Conservation (phyloP, 2,113 vertebrate genomes). For the Eclectus roratus region DNA sequence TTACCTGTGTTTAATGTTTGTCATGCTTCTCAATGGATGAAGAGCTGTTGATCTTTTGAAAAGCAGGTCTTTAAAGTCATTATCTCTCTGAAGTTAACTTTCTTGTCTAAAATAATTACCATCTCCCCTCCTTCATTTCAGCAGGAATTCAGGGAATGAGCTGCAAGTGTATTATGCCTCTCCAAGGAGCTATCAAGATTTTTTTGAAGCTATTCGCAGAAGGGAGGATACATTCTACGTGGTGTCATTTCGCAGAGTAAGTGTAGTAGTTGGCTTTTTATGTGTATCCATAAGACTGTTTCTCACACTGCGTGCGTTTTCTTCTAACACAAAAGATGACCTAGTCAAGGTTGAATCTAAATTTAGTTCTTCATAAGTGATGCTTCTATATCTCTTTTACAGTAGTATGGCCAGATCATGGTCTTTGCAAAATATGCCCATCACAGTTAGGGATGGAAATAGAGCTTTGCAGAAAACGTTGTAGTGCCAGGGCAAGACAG, state of each 20-base stretch:
- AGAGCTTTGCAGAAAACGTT: not conserved
- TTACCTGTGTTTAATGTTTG: not conserved
- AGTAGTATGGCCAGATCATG: not conserved
- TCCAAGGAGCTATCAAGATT: constrained; percentile 85
- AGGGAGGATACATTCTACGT: constrained; percentile 93
- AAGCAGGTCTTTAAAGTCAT: not conserved
- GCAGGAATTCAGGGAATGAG: constrained; percentile 84
- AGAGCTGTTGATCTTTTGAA: not conserved
- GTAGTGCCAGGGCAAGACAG: not conserved
- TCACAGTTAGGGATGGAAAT: not conserved
- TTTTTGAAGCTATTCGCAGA: constrained; percentile 89
- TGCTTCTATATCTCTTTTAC: not conserved
- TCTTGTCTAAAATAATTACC: not conserved
- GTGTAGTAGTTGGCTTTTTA: constrained; percentile 14
- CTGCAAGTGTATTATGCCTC: constrained; percentile 93
- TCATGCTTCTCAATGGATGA: not conserved
- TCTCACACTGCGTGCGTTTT: not conserved
- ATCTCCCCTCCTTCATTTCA: not conserved
- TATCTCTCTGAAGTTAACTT: not conserved
- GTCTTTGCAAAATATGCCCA: not conserved
- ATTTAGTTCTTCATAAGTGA: not conserved
- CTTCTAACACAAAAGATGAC: not conserved
- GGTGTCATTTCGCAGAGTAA: constrained; percentile 94
- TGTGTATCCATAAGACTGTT: not conserved
- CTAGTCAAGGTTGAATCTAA: not conserved